phyloP scores from a whole-genome alignment of 2,888 invertebrate species.

The Lycocerus yunnanus region DNA sequence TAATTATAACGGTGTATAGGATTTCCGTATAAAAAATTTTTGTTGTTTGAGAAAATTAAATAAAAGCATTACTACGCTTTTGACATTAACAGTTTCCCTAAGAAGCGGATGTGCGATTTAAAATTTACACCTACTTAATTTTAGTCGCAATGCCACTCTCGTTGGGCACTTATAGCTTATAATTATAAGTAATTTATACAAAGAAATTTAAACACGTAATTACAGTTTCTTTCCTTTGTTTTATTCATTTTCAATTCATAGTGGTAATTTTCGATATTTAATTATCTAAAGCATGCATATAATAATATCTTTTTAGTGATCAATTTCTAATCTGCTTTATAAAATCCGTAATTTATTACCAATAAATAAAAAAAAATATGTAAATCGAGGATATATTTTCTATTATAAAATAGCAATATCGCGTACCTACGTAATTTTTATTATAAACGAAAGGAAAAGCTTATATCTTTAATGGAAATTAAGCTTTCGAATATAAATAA shows the following conservation, averaged over 20 bases:
- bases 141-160: neutral
- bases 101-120: neutral
- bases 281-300: neutral
- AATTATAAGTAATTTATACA: neutral
- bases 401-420: neutral
- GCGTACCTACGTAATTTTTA: neutral
- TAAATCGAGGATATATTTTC: neutral
- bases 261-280: neutral
- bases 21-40: neutral
- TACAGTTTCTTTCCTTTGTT: neutral
- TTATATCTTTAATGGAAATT: neutral
- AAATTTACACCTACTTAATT: neutral
- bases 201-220: neutral
- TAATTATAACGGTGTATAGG: neutral
- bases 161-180: neutral
- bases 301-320: neutral
- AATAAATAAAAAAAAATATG: neutral
- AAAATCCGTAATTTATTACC: neutral
- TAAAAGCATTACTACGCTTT: neutral
- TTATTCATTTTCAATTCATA: neutral
- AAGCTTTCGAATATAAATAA: neutral
- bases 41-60: neutral
- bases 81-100: neutral
- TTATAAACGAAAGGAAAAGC: constrained; percentile 10
- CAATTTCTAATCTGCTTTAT: neutral